Base-by-base conservation (phyloP, 2,888 invertebrate species). In the Drosophila pegasa region DNA sequence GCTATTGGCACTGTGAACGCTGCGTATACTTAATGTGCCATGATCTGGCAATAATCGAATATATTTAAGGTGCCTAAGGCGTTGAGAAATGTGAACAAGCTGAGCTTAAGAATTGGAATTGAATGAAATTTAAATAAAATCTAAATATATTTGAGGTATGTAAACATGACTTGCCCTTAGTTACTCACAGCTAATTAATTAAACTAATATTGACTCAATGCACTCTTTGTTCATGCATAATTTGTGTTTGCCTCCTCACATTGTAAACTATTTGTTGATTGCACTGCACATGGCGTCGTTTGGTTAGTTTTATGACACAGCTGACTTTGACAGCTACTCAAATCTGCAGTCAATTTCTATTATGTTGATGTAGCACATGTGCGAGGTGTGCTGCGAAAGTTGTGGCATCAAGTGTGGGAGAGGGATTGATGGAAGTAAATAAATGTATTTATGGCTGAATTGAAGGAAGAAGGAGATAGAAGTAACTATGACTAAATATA, bases 271-370 rank as follows among this genome's bases (percentile, higher is more conserved):
- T 62, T 58, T 73, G 78, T 64, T 61, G 58, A 60, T 60, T 74
- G 77, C 40, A 50, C 47, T 61, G 54, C 45, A 57, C 54, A 60
- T 50, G 25, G 35, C 37, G 40, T 40, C 55, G 52, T 60, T 73
- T 57, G 51, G 54, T 64, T 69, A 58, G 74, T 78, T 74, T 60
- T 60, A 57, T 68, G 63, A 52, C 43, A 35, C 52, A 40, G 56
- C 43, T 16, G 25, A 51, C 63, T 45, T 50, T 60, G 75, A 75
- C 75, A 76, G 55, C 43, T 58, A 66, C 66, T 78, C 79, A 71
- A 75, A 75, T 75, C 66, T 66, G 62, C 43, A 60, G 60, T 62
- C 52, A 48, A 70, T 60, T 62, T 50, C 45, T 43, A 54, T 67
- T 54, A 78, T 63, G 52, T 50, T 37, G 25, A 47, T 60, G 50